Base-by-base conservation (phyloP, 1,140 invertebrate species). In the Pseudachorutes palmiensis region DNA sequence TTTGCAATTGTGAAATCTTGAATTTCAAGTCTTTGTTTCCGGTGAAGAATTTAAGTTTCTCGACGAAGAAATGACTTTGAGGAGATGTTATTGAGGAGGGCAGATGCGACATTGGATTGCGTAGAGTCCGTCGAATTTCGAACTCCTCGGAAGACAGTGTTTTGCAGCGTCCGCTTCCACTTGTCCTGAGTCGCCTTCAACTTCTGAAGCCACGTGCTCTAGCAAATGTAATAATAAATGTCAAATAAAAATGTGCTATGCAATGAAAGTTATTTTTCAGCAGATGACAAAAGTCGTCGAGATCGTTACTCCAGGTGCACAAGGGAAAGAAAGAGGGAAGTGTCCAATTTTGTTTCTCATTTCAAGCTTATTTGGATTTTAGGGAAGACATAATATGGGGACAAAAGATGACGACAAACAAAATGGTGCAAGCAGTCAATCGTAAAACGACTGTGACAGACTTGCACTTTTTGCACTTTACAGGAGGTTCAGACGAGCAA, bases 161-260 rank as follows among this genome's bases (percentile, higher is more conserved):
- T 80, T 70, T 81, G 80, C 16, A 82, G 70, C 1, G 81, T 82
- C 48, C 79, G 72, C 62, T 82, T 82, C 80, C 81, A 83, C 58
- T 79, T 79, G 69, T 83, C 82, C 70, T 82, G 81, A 1, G 82
- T 82, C 66, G 83, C 79, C 33, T 78, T 75, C 31, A 83, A 74
- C 69, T 82, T 81, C 30, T 73, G 71, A 3, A 83, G 71, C 82
- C 82, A 83, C 22, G 77, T 77, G 63, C 75, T 74, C 82, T 83
- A n/a, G n/a, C n/a, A n/a, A n/a, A n/a, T n/a, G 73, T 2, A 74
- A 67, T 45, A 12, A 30, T 30, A 14, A 36, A 55, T 14, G 24
- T 55, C 5, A n/a, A 14, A 55, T 24, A 55, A 5, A n/a, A 55
- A 14, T n/a, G n/a, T n/a, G n/a, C n/a, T n/a, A n/a, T n/a, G n/a